These are phyloP conservation scores for Pyrochroa serraticornis DNA, from an alignment of 2,888 invertebrate species.

Conservation along the genomic window DNA sequence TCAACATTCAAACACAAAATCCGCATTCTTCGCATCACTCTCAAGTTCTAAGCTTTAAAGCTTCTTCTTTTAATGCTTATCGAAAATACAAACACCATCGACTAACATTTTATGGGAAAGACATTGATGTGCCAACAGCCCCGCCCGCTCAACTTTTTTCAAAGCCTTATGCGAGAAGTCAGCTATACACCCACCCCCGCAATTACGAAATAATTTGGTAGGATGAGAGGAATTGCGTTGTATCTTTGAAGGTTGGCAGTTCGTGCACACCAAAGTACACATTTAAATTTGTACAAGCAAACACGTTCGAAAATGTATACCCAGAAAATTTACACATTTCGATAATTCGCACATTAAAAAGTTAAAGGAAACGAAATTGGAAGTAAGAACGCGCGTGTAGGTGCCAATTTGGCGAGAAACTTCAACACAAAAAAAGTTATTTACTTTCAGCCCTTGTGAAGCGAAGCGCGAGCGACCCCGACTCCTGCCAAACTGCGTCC, in stretches of 20 bases:
- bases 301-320: constrained; percentile 29
- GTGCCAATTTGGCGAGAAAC: constrained; percentile 3
- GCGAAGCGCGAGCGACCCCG: too few species aligned
- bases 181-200: constrained; percentile 19
- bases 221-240: constrained; percentile 23
- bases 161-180: too few species aligned
- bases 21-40: too few species aligned
- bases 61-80: too few species aligned
- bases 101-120: too few species aligned
- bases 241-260: constrained; percentile 31
- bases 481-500: too few species aligned
- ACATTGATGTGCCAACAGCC: too few species aligned
- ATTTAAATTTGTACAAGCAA: constrained; percentile 31
- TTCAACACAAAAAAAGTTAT: constrained; percentile 1
- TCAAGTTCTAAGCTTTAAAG: too few species aligned
- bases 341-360: constrained; percentile 30
- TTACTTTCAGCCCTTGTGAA: neutral
- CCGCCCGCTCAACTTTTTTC: too few species aligned
- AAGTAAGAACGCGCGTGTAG: neutral
- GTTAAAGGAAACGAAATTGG: constrained; percentile 15
- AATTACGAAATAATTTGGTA: constrained; percentile 20
- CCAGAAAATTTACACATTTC: constrained; percentile 29
- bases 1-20: too few species aligned
- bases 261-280: constrained; percentile 29
- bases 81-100: too few species aligned